Evolutionary conservation across 2,797 vertebrate species (phyloP).

Genomic region (Apogon hyalosoma): DNA sequence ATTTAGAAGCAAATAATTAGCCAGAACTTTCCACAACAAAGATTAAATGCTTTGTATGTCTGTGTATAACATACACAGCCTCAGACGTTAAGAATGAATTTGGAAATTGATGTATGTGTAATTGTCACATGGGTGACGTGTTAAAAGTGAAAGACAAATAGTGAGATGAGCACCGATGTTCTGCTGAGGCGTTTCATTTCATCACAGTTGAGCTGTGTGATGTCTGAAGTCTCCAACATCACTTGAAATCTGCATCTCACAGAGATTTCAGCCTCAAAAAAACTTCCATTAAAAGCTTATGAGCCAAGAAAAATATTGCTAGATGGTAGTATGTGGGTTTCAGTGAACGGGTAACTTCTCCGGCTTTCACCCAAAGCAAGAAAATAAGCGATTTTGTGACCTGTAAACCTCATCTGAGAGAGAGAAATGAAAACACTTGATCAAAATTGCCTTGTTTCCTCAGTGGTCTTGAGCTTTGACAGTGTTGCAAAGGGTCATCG

Average conservation of each 20-base stretch:
- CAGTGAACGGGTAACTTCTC: conserved; percentile 19
- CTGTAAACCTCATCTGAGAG: conserved; percentile 4
- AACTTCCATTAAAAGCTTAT: conserved; percentile 38
- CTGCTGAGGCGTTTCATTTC: conserved; percentile 20
- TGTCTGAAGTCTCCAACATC: conserved; percentile 35
- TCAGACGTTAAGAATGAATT: conserved; percentile 36
- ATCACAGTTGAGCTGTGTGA: conserved; percentile 45
- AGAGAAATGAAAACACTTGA: conserved; percentile 30
- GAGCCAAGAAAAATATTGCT: conserved; percentile 30
- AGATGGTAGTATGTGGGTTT: conserved; percentile 5
- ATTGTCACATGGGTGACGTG: conserved; percentile 45
- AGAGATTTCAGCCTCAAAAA: conserved; percentile 33
- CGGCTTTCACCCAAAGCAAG: conserved; percentile 23
- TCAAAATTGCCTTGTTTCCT: conserved; percentile 28
- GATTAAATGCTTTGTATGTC: neutral
- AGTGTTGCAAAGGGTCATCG: conserved; percentile 4
- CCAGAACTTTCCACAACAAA: conserved; percentile 29
- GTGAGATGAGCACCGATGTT: conserved; percentile 31
- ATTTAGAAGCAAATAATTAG: conserved; percentile 21
- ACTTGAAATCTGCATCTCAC: conserved; percentile 30
- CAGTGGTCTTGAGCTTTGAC: conserved; percentile 24
- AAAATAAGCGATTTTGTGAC: conserved; percentile 24
- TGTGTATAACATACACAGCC: too few species aligned
- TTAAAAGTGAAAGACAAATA: conserved; percentile 41
- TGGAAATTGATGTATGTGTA: conserved; percentile 32